Conservation (phyloP, 2,113 vertebrate species). For the Cynopterus brachyotis region DNA sequence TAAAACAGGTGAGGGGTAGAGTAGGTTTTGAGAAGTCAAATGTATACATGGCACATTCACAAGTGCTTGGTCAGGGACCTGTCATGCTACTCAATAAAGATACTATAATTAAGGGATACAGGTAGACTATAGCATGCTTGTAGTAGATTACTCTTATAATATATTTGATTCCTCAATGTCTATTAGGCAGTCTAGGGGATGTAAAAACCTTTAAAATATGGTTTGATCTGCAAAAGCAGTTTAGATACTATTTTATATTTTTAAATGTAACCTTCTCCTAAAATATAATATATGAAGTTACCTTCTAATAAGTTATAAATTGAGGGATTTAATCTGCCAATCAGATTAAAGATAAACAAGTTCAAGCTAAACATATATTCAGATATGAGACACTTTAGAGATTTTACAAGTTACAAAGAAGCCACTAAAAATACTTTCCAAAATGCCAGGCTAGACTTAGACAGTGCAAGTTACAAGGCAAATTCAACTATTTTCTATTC, state of each 20-base stretch:
- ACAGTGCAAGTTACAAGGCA: background rate
- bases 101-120: background rate
- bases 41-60: background rate
- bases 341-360: background rate
- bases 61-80: background rate
- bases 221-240: background rate
- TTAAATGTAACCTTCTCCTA: background rate
- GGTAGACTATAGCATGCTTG: background rate
- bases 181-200: background rate
- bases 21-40: background rate
- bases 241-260: background rate
- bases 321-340: background rate
- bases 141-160: background rate
- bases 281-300: background rate
- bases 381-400: background rate
- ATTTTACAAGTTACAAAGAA: background rate
- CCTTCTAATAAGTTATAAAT: background rate
- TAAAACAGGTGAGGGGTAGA: background rate
- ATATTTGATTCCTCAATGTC: background rate
- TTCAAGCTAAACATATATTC: background rate
- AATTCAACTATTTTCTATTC: conserved; percentile 29
- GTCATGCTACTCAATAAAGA: background rate
- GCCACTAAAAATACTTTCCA: background rate
- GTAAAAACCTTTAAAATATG: background rate
- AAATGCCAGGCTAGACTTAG: background rate